Conservation (phyloP, 2,888 invertebrate species). For the Fissipunctia ypsillon region DNA sequence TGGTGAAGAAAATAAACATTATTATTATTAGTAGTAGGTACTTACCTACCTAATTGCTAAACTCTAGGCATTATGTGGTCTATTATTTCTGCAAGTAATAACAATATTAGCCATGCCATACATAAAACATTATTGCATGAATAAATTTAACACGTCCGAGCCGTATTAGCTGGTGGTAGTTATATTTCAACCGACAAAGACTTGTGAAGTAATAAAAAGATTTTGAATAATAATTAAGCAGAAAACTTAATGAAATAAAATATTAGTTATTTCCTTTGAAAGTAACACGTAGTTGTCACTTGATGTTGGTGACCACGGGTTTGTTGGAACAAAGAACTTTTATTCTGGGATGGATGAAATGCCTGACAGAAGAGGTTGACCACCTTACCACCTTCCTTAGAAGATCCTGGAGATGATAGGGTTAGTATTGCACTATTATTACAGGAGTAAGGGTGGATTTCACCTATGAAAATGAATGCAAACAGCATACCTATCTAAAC, state of each 20-base stretch:
- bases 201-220: conserved; percentile 21
- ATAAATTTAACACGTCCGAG: conserved; percentile 22
- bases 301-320: neutral
- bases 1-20: neutral
- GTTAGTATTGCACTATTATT: neutral
- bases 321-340: neutral
- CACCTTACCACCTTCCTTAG: neutral
- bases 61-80: neutral
- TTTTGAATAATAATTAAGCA: conserved; percentile 24
- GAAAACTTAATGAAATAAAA: neutral
- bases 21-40: neutral
- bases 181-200: conserved; percentile 21
- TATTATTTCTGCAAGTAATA: conserved; percentile 4
- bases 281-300: neutral
- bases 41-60: neutral
- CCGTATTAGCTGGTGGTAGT: neutral
- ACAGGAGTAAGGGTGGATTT: too few species aligned
- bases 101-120: conserved; percentile 23
- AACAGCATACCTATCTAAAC: neutral
- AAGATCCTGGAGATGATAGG: neutral
- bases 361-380: neutral
- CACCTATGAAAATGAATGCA: neutral
- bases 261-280: neutral
- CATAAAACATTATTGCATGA: neutral
- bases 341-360: neutral